Evolutionary conservation across 2,888 invertebrate genomes (phyloP), one percentile per base, ranked within the genome.

Genomic region (Osmoderma eremita): DNA sequence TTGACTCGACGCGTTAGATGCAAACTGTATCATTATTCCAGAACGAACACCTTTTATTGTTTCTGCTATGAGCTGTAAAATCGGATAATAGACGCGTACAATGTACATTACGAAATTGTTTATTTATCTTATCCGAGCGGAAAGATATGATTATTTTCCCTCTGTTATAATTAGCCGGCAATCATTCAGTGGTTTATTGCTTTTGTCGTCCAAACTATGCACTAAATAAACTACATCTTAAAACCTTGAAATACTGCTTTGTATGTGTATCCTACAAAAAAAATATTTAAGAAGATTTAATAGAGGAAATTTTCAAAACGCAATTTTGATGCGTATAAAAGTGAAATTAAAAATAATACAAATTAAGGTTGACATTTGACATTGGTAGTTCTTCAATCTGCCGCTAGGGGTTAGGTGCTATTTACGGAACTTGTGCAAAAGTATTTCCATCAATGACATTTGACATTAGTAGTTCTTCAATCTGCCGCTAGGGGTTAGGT

Each of bases 111-210:
- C 20, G 18, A 20, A 48, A 48, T 18, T 10, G 48, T 30, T 48
- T 48, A 48, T 48, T 48, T 48, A 48, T 48, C 20, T 48, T 48
- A 48, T 48, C 20, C 48, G 8, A 30, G 20, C 20, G 17, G n/a
- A n/a, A 20, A 15, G 17, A 48, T 48, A 48, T 48, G 48, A 18
- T 48, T 18, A 20, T 48, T 48, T 12, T 48, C 48, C 20, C 12
- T 48, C 30, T 30, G 6, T 20, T 48, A 48, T 48, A 48, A 12
- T 48, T 18, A 18, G 10, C 18, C 12, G 20, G 30, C 1, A 1
- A 6, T 30, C 20, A 48, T 48, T 20, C 20, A 18, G 18, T 8
- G 12, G 18, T 48, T 48, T 48, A 48, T 48, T 17, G 20, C 20
- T 20, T 48, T 18, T 48, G 17, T 48, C 48, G 12, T 30, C 12